A percentile compares a stretch with the other conserved stretches of the same genome.
These are phyloP conservation scores for Mamestra configurata DNA, from an alignment of 1,140 invertebrate species.

Conservation along the genomic window DNA sequence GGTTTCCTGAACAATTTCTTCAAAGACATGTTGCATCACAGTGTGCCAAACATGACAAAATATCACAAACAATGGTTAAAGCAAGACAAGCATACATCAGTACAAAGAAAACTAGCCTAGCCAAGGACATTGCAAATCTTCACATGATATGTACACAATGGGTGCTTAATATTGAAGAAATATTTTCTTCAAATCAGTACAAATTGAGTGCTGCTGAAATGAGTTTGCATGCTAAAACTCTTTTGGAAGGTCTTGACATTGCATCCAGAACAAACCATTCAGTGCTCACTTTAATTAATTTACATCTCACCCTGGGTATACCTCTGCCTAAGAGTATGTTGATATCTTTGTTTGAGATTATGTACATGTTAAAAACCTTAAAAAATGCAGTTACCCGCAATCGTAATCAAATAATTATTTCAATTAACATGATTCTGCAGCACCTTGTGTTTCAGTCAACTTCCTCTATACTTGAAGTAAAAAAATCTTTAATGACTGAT, in stretches of 20 bases:
- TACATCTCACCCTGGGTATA: constrained; percentile 92
- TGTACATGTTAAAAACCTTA: constrained; percentile 95
- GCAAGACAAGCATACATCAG: constrained; percentile 89
- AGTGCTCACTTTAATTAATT: constrained; percentile 92
- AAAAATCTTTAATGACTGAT: constrained; percentile 82
- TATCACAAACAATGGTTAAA: constrained; percentile 87
- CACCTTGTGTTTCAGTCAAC: constrained; percentile 91
- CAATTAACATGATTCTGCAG: constrained; percentile 91
- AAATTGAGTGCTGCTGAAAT: constrained; percentile 90
- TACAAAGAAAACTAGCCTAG: constrained; percentile 88
- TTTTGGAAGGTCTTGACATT: constrained; percentile 91
- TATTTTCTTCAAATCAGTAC: constrained; percentile 86
- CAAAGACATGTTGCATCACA: constrained; percentile 89
- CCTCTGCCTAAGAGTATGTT: constrained; percentile 94
- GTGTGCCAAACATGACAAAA: constrained; percentile 89
- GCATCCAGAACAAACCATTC: constrained; percentile 90
- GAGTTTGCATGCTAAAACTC: constrained; percentile 88
- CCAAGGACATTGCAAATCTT: constrained; percentile 87
- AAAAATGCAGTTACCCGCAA: constrained; percentile 90
- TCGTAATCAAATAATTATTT: constrained; percentile 89
- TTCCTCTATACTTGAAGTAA: constrained; percentile 87
- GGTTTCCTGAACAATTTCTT: constrained; percentile 94
- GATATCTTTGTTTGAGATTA: constrained; percentile 92
- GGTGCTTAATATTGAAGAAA: constrained; percentile 90
- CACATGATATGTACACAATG: constrained; percentile 84